Percentiles rank a stretch among this genome's conserved stretches.
Evolutionary conservation across 2,888 invertebrate genomes (phyloP).

Genomic region (Synergus gifuensis): DNA sequence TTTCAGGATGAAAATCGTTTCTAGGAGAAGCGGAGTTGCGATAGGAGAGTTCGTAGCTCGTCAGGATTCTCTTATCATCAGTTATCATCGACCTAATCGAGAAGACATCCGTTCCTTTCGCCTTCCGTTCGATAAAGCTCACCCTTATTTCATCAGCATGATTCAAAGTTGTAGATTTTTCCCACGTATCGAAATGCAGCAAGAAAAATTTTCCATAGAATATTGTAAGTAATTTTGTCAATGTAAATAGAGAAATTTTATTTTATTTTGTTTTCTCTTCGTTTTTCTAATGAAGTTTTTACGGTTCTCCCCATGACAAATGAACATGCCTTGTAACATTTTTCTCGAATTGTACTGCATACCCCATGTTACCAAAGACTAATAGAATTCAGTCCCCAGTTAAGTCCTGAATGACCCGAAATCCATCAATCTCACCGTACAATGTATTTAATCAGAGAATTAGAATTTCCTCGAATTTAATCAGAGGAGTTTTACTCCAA

Average conservation of each 20-base stretch:
- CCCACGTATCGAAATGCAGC: background rate
- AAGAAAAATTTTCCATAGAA: too few relatives aligned
- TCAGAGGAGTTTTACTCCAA: background rate
- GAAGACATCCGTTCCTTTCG: slow-evolving; percentile 37
- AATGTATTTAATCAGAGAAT: too few relatives aligned
- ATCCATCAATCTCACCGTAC: too few relatives aligned
- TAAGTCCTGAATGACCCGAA: too few relatives aligned
- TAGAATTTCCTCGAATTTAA: background rate
- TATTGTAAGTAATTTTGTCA: too few relatives aligned
- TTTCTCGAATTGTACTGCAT: background rate
- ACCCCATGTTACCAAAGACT: background rate
- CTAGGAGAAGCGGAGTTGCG: slow-evolving; percentile 9
- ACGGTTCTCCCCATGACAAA: slow-evolving; percentile 6
- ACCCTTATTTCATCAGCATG: slow-evolving; percentile 5
- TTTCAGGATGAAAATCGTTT: slow-evolving; percentile 20
- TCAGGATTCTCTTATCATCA: slow-evolving; percentile 28
- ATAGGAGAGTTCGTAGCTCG: slow-evolving; percentile 31
- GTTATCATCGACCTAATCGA: slow-evolving; percentile 34
- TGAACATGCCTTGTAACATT: background rate
- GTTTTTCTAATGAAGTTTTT: too few relatives aligned
- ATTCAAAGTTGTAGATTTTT: background rate
- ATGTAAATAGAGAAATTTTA: too few relatives aligned
- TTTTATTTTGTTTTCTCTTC: too few relatives aligned
- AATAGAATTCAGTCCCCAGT: too few relatives aligned
- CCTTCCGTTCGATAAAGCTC: slow-evolving; percentile 21